Base-by-base conservation (phyloP, 2,797 vertebrate species). In the Synanceia verrucosa region DNA sequence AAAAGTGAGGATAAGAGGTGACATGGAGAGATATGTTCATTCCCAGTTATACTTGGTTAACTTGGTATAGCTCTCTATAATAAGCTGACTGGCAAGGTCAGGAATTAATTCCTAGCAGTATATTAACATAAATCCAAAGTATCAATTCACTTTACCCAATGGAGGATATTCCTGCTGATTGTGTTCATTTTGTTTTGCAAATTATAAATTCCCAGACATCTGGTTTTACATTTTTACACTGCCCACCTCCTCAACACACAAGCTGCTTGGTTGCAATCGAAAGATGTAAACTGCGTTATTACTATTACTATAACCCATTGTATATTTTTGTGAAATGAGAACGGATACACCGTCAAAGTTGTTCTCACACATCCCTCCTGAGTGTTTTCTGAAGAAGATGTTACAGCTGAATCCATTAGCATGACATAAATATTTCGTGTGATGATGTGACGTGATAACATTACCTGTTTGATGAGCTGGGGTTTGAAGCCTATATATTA, bases 391-490 rank as follows among this genome's bases (percentile, higher is more conserved):
- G 5, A 34, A 44, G 11, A 29, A 26, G 48, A 52, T 21, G 5
- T 60, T 60, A 8, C 23, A 43, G 28, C 29, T 47, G 9, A 48
- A 63, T 55, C 57, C 31, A 23, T 44, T 52, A 70, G 47, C 28
- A 47, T 33, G 4, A 14, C 12, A 29, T 55, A 28, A 1, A 73
- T 57, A 69, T 77, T 79, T 76, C 43, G 48, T 76, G n/a, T n/a
- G n/a, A 73, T 74, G 68, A 65, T 28, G 44, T 50, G 71, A 87
- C 2, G 75, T 75, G 75, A 79, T 72, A 85, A 70, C 52, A 81
- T 89, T 90, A 94, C 90, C 91, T 93, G 84, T 79, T 86, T 74
- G 69, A 69, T 75, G 82, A 74, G 69, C 73, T 71, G 85, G 68
- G 71, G 76, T 76, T 86, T 76, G 66, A 85, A 84, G 63, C 41